These are phyloP conservation scores for Melitaea cinxia DNA, from an alignment of 1,140 invertebrate genomes.

Conservation along the genomic window DNA sequence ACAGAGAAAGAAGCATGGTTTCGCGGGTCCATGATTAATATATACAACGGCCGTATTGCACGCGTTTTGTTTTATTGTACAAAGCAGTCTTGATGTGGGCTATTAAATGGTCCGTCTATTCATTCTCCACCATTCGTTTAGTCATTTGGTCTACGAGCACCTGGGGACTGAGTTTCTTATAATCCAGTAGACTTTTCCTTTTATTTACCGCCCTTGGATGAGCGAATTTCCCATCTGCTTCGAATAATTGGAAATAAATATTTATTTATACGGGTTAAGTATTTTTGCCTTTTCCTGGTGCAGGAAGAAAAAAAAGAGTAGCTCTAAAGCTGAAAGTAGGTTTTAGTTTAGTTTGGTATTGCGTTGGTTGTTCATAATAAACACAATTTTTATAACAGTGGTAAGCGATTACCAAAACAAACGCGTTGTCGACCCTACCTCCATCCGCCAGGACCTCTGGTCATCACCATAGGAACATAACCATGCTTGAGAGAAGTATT, in stretches of 20 bases:
- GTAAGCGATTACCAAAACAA: too few relatives aligned
- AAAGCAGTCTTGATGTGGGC: slow-evolving; percentile 65
- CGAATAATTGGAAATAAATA: slow-evolving; percentile 15
- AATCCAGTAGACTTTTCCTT: slow-evolving; percentile 48
- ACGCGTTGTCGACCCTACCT: too few relatives aligned
- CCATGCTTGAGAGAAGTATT: too few relatives aligned
- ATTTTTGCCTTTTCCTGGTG: not conserved
- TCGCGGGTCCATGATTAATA: slow-evolving; percentile 62
- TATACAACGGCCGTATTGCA: slow-evolving; percentile 48
- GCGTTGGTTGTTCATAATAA: too few relatives aligned
- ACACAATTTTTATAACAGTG: too few relatives aligned
- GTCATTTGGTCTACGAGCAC: slow-evolving; percentile 60
- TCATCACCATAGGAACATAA: too few relatives aligned
- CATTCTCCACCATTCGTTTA: slow-evolving; percentile 50
- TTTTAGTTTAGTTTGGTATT: too few relatives aligned
- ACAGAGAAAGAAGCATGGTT: slow-evolving; percentile 44
- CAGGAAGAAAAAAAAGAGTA: not conserved
- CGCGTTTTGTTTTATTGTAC: slow-evolving; percentile 63
- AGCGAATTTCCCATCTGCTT: slow-evolving; percentile 13
- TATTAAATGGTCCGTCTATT: slow-evolving; percentile 60
- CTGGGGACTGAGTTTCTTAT: slow-evolving; percentile 58
- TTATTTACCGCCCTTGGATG: slow-evolving; percentile 32
- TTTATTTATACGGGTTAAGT: not conserved
- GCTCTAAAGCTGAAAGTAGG: too few relatives aligned
- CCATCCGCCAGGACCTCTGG: too few relatives aligned